These are phyloP conservation scores for Atrichornis clamosus DNA, from an alignment of 2,113 vertebrate species.

Conservation along the genomic window DNA sequence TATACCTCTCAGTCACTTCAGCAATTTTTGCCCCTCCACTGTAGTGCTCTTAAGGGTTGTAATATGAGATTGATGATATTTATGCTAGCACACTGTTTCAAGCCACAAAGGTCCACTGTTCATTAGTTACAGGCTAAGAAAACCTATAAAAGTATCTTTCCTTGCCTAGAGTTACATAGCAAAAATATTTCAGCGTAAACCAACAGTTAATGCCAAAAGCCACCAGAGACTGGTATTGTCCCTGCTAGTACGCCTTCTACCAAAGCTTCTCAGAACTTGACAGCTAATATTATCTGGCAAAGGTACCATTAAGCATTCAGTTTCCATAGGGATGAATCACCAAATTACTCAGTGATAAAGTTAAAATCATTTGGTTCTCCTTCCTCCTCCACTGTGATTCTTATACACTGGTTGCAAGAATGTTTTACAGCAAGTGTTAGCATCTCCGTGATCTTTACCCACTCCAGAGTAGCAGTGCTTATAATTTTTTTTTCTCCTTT, in stretches of 20 bases:
- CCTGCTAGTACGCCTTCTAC: neutral
- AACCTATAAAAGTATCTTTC: neutral
- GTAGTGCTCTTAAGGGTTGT: neutral
- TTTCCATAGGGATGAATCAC: neutral
- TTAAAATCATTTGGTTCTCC: neutral
- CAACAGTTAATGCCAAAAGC: neutral
- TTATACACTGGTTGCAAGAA: neutral
- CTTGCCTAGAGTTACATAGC: neutral
- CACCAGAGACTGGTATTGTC: neutral
- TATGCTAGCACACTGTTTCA: neutral
- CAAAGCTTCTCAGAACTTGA: neutral
- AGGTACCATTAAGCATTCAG: neutral
- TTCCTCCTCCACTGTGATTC: neutral
- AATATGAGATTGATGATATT: neutral
- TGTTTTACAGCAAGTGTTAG: neutral
- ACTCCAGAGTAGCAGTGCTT: neutral
- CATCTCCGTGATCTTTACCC: neutral
- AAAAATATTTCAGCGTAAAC: neutral
- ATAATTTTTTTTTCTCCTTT: neutral
- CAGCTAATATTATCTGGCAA: neutral
- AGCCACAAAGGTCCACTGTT: neutral
- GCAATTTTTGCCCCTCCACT: neutral
- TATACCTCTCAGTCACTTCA: neutral
- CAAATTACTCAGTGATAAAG: neutral
- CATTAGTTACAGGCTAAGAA: neutral